A percentile compares a stretch with the other conserved stretches of the same genome.
These are phyloP conservation scores for Agrochola macilenta DNA, from an alignment of 2,888 invertebrate genomes.

Conservation along the genomic window DNA sequence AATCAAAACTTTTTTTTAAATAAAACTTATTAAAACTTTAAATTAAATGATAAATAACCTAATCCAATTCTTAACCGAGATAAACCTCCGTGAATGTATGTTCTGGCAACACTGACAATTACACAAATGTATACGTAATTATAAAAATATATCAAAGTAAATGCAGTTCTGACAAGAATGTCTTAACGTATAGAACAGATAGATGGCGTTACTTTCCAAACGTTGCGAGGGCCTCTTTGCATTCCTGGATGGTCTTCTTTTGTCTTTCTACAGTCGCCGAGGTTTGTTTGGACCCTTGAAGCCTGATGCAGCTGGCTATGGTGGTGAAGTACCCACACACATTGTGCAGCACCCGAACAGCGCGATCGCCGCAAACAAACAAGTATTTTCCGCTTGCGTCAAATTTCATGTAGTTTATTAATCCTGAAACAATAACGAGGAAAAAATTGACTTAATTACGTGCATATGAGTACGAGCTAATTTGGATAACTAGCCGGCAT, in stretches of 20 bases:
- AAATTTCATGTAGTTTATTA: conserved; percentile 93
- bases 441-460: conserved; percentile 34
- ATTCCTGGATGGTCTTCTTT: conserved; percentile 92
- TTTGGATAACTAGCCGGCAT: conserved; percentile 48
- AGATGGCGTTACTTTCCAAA: conserved; percentile 79
- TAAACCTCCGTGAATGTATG: conserved; percentile 6
- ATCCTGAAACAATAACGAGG: conserved; percentile 88
- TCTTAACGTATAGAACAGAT: conserved; percentile 28
- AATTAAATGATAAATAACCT: conserved; percentile 1
- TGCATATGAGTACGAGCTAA: conserved; percentile 8
- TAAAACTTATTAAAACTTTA: not conserved
- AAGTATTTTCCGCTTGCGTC: conserved; percentile 94
- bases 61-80: conserved; percentile 15
- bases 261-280: conserved; percentile 95
- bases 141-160: conserved; percentile 61
- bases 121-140: conserved; percentile 41
- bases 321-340: conserved; percentile 86
- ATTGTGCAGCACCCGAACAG: conserved; percentile 95
- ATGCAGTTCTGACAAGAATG: conserved; percentile 63
- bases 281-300: conserved; percentile 91
- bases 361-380: conserved; percentile 93
- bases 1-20: not conserved
- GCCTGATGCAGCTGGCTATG: conserved; percentile 81
- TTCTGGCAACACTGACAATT: conserved; percentile 66
- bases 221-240: conserved; percentile 84